Percentiles rank a stretch among this genome's conserved stretches.
phyloP scores from a whole-genome alignment of 2,888 invertebrate genomes.

The Timandra comae region DNA sequence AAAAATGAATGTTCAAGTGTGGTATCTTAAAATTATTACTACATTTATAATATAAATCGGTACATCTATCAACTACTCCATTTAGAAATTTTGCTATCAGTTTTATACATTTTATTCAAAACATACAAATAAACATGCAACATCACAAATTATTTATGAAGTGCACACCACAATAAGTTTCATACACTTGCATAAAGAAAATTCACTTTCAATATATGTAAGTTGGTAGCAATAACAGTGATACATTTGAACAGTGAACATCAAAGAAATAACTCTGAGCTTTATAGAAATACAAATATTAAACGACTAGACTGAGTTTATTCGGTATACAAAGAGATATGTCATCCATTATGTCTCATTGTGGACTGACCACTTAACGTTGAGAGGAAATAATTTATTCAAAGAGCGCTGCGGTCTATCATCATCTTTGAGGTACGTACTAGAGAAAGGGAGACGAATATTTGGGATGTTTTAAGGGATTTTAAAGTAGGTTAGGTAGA shows the following conservation, averaged over 20 bases:
- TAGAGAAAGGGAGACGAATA: too few species aligned
- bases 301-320: constrained; percentile 41
- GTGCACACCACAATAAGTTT: too few species aligned
- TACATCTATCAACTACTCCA: too few species aligned
- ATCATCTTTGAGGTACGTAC: constrained; percentile 6
- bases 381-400: constrained; percentile 69
- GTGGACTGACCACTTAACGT: constrained; percentile 61
- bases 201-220: constrained; percentile 16
- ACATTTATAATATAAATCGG: too few species aligned
- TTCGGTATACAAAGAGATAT: constrained; percentile 57
- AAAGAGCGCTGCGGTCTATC: constrained; percentile 37
- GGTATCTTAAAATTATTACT: too few species aligned
- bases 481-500: too few species aligned
- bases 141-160: too few species aligned
- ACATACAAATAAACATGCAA: too few species aligned
- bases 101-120: too few species aligned
- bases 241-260: constrained; percentile 35
- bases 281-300: constrained; percentile 39
- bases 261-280: constrained; percentile 37
- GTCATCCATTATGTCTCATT: constrained; percentile 63
- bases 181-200: constrained; percentile 8
- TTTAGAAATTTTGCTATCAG: too few species aligned
- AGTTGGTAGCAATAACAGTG: constrained; percentile 37
- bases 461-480: too few species aligned
- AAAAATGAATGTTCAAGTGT: constrained; percentile 12